Conservation (phyloP, 2,797 vertebrate species). For the Allobates femoralis region DNA sequence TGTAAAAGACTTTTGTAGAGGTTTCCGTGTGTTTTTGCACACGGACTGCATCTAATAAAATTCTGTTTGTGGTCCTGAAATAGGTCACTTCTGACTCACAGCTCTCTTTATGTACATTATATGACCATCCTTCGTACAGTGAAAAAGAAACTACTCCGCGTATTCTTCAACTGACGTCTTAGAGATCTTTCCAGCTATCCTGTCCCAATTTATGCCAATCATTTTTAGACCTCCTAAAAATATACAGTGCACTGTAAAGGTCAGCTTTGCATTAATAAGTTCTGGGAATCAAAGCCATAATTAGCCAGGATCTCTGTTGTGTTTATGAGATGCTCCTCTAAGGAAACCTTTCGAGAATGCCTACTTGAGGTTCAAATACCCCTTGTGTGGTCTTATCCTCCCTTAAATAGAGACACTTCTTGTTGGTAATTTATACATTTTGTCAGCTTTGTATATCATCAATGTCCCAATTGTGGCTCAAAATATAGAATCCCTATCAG, state of each 20-base stretch:
- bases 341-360: conserved; percentile 35
- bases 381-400: background rate
- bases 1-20: background rate
- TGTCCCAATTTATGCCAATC: conserved; percentile 32
- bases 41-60: background rate
- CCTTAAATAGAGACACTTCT: background rate
- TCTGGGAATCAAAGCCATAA: conserved; percentile 49
- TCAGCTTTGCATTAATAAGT: conserved; percentile 57
- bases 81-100: background rate
- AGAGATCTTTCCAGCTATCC: background rate
- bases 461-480: no score
- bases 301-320: conserved; percentile 41
- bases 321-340: conserved; percentile 17
- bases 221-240: conserved; percentile 60
- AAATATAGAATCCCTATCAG: no score
- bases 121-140: background rate
- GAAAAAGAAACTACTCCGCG: background rate
- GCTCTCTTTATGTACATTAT: background rate
- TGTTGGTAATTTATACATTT: no score
- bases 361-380: background rate
- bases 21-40: background rate
- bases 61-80: background rate
- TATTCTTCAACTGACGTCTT: conserved; percentile 10
- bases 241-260: conserved; percentile 54
- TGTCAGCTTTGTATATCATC: no score